Base-by-base conservation (phyloP, 2,797 vertebrate species). In the Brachymystax lenok region DNA sequence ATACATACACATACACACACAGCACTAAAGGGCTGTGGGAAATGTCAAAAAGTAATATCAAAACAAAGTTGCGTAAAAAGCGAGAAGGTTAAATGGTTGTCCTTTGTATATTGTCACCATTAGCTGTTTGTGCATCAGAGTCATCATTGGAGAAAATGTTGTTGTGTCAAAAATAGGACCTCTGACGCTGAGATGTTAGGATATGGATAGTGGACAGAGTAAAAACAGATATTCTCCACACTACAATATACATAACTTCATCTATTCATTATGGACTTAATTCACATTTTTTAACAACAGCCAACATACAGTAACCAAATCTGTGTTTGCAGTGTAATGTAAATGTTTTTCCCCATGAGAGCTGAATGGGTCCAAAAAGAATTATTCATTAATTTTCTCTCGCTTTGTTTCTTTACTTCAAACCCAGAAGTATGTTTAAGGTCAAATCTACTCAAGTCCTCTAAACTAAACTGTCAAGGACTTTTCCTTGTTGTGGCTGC, bases 41-140 rank as follows among this genome's bases (percentile, higher is more conserved):
- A 86, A 83, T 74, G 83, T 77, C 85, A 80, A 78, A 83, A 83
- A 87, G 87, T 90, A 85, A 85, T 54, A 80, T 85, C 82, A 85
- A 70, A 79, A 81, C 71, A 40, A 28, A n/a, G 78, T 79, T 82
- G 12, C 40, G 10, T 46, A 83, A 84, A 86, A 69, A 77, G 67
- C 81, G 81, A 52, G n/a, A 88, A 82, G 80, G 80, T 86, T 83
- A 83, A 81, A 82, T 78, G 73, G 81, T 86, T 82, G 81, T 88
- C 82, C 79, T 12, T 4, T 82, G 12, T 3, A 28, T 28, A 6
- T 24, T 17, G 63, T 27, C 64, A 71, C 50, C 50, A 54, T 71
- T 71, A 27, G 7, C 27, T 16, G 84, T 88, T 89, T 77, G 50
- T 71, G 21, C 63, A 28, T 2, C 12, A 24, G 33, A 30, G 21